Conservation (phyloP, 2,797 vertebrate genomes). For the Rallus crepitans region DNA sequence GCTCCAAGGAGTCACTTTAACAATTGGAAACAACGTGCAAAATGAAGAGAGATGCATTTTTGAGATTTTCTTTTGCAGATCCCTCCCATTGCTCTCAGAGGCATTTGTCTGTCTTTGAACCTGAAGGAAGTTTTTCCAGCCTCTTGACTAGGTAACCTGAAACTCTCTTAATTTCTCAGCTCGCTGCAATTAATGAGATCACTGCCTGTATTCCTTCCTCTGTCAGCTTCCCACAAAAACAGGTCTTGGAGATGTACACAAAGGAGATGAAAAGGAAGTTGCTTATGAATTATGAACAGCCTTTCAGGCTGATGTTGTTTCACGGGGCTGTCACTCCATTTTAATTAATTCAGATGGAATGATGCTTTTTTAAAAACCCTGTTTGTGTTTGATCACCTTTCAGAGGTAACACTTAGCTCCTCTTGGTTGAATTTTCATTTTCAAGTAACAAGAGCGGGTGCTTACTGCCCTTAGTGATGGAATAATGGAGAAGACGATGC, state of each 20-base stretch:
- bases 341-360: slow-evolving; percentile 41
- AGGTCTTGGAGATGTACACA: slow-evolving; percentile 24
- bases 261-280: slow-evolving; percentile 65
- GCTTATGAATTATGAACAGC: slow-evolving; percentile 67
- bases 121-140: neutral
- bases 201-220: neutral
- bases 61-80: neutral
- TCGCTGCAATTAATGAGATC: neutral
- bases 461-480: neutral
- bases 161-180: neutral
- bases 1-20: neutral
- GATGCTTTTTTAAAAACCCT: neutral
- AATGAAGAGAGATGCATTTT: neutral
- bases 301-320: slow-evolving; percentile 51
- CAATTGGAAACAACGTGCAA: neutral
- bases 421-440: neutral
- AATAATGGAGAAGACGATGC: neutral
- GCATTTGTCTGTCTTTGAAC: neutral
- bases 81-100: neutral
- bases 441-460: neutral
- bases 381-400: slow-evolving; percentile 58
- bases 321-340: neutral
- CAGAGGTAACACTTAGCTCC: neutral
- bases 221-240: slow-evolving; percentile 9
- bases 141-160: neutral